Evolutionary conservation across 1,140 invertebrate genomes (phyloP), one percentile per base, ranked within the genome.

Genomic region (Bombyx mori): DNA sequence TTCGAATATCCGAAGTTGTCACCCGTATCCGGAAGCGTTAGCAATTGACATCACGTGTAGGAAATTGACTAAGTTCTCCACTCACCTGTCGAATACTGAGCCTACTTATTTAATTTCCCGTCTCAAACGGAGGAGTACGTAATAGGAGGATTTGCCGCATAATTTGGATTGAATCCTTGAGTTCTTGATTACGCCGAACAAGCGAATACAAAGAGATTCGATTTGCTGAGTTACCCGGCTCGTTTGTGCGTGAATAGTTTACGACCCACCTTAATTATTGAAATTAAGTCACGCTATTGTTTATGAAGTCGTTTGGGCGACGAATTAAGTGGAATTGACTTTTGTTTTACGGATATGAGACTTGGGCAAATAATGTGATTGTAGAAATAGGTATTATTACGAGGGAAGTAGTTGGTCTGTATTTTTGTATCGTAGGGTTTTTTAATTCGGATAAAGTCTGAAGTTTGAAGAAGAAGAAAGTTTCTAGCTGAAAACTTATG

Each of bases 71-170:
- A 9, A 10, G 45, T 12, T 49, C 7, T 49, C 48, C 12, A 49
- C 48, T 9, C 26, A 49, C 48, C 12, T 7, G 8, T 49, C 8
- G n/a, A 49, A 22, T 49, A 35, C 26, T 12, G 48, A 49, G n/a
- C 48, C 48, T 49, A 49, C 48, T 49, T 49, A 49, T 49, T 49
- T 7, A 49, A 49, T 49, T 12, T 49, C 48, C 48, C n/a, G 7
- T 12, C 26, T 35, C 26, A 35, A 35, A 5, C 26, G 26, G 26
- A 35, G 26, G 45, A 47, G 12, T 10, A 7, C 12, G 9, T 47
- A 47, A 10, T 12, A 47, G 12, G 45, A 10, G 7, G 9, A 12
- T 47, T 47, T 12, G 9, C 9, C 45, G 9, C 45, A 10, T 47
- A 10, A n/a, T 7, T 10, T 22, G 48, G 22, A 7, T 49, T 49